Evolutionary conservation across 2,113 vertebrate genomes (phyloP).

Genomic region (Benitochromis conjunctus): DNA sequence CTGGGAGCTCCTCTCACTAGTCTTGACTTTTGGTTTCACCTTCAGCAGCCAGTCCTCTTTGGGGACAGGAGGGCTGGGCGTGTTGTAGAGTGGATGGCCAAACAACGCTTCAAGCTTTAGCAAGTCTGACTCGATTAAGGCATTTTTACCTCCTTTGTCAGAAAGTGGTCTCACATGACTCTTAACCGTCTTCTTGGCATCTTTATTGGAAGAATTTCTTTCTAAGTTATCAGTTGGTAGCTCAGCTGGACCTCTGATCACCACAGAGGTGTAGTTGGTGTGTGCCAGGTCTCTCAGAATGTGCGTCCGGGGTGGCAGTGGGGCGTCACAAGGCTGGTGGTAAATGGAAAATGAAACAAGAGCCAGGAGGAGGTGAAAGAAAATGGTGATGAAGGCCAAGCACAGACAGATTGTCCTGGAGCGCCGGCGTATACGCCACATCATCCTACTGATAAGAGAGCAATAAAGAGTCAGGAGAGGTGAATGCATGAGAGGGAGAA

Average conservation of each 20-base stretch:
- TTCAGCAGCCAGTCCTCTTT: slow-evolving; percentile 78
- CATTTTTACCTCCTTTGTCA: neutral
- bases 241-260: neutral
- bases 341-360: slow-evolving; percentile 42
- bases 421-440: slow-evolving; percentile 58
- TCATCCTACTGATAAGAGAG: slow-evolving; percentile 32
- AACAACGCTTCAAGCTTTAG: slow-evolving; percentile 75
- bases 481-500: neutral
- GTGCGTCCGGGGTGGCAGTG: neutral
- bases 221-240: neutral
- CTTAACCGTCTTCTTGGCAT: neutral
- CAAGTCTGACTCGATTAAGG: neutral
- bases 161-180: neutral
- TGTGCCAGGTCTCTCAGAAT: slow-evolving; percentile 2
- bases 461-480: neutral
- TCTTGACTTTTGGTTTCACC: slow-evolving; percentile 65
- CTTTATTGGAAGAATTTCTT: neutral
- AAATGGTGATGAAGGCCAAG: slow-evolving; percentile 66
- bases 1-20: slow-evolving; percentile 62
- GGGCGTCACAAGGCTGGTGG: slow-evolving; percentile 35
- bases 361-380: slow-evolving; percentile 70
- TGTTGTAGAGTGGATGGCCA: slow-evolving; percentile 76
- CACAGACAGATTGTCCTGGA: slow-evolving; percentile 67
- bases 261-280: neutral
- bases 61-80: slow-evolving; percentile 32